Conservation (phyloP, 92 coral and sea anemone genomes). For the Metridium senile region DNA sequence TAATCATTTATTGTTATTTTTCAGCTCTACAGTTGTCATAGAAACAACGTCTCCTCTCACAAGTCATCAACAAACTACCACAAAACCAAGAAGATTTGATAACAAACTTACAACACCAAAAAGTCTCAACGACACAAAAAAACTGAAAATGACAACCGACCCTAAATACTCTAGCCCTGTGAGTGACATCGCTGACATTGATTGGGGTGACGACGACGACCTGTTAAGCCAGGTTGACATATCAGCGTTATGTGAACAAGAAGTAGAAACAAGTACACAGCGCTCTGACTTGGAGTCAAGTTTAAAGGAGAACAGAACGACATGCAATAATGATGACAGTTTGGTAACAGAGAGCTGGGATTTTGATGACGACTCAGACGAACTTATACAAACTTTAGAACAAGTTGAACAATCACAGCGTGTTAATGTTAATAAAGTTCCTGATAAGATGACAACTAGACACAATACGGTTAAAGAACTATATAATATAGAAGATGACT, state of each 20-base stretch:
- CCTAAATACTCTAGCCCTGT: slow-evolving; percentile 4
- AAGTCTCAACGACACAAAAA: background rate
- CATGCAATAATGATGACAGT: slow-evolving; percentile 4
- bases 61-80: background rate
- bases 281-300: slow-evolving; percentile 28
- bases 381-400: slow-evolving; percentile 69
- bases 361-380: slow-evolving; percentile 58
- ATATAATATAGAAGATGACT: background rate
- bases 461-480: background rate
- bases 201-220: slow-evolving; percentile 52
- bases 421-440: background rate
- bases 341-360: slow-evolving; percentile 78
- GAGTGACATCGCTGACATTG: slow-evolving; percentile 23
- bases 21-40: too few species aligned
- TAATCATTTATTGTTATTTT: too few species aligned
- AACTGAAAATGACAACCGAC: background rate
- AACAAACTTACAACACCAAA: background rate
- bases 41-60: too few species aligned
- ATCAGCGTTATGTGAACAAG: slow-evolving; percentile 41
- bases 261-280: slow-evolving; percentile 57
- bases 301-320: background rate
- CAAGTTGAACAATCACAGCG: slow-evolving; percentile 53
- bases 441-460: too few species aligned
- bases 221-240: slow-evolving; percentile 69
- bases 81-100: background rate